phyloP scores from a whole-genome alignment of 2,797 vertebrate genomes.

The Halcyon chelicuti region DNA sequence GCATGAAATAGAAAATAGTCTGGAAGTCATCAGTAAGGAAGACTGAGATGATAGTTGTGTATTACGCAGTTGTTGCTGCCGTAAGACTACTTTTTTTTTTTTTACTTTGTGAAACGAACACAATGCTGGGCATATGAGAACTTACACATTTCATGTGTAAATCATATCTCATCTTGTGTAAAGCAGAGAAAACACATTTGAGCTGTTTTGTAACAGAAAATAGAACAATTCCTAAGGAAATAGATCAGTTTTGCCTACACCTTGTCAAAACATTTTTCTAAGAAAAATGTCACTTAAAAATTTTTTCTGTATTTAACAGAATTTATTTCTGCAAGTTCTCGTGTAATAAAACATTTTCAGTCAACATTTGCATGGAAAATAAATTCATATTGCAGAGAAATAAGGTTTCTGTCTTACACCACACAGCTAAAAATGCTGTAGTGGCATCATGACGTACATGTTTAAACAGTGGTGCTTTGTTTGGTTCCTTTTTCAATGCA shows the following conservation, averaged over 20 bases:
- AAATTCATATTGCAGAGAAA: background rate
- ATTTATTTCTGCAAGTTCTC: conserved; percentile 14
- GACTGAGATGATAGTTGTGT: background rate
- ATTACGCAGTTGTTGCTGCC: background rate
- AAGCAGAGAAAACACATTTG: background rate
- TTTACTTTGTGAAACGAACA: background rate
- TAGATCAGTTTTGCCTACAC: background rate
- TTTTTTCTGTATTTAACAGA: conserved; percentile 30
- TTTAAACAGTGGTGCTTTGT: background rate
- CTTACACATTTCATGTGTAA: background rate
- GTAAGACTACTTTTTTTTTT: background rate
- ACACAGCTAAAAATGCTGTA: background rate
- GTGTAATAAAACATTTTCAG: background rate
- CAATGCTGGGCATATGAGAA: background rate
- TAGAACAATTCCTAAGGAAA: conserved; percentile 45
- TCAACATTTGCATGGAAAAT: background rate
- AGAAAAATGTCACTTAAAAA: conserved; percentile 12
- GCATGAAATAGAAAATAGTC: background rate
- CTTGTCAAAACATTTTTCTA: conserved; percentile 48
- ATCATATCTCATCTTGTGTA: background rate
- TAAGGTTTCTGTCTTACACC: background rate
- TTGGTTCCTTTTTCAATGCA: background rate
- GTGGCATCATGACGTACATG: background rate
- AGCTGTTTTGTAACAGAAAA: conserved; percentile 38
- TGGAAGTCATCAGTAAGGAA: background rate